Conservation (phyloP, 2,888 invertebrate species). For the Abrostola tripartita region DNA sequence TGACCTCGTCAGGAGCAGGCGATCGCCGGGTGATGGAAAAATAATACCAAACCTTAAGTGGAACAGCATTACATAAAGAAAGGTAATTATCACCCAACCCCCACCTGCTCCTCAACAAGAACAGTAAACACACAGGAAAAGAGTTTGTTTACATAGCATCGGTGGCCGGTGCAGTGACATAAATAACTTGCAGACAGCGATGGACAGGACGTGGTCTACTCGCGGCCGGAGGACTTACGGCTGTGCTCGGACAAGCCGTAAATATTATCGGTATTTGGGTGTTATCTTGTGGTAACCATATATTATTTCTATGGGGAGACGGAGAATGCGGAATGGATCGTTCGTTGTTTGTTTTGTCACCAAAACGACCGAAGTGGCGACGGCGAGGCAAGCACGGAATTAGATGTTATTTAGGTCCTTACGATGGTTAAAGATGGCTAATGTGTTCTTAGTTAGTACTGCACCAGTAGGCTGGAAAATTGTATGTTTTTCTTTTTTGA, state of each 20-base stretch:
- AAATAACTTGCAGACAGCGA: constrained; percentile 18
- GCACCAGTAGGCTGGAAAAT: no score
- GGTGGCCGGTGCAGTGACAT: constrained; percentile 4
- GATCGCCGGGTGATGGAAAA: no score
- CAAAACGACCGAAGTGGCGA: background rate
- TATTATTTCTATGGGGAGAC: background rate
- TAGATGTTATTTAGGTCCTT: no score
- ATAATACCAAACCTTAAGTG: no score
- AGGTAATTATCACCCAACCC: background rate
- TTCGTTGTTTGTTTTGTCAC: background rate
- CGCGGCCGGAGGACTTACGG: constrained; percentile 1
- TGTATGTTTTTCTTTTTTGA: no score
- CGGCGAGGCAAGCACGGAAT: background rate
- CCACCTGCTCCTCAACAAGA: background rate
- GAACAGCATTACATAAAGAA: no score
- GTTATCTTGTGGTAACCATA: background rate
- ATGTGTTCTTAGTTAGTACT: no score
- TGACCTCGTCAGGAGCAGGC: no score
- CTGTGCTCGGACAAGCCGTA: background rate
- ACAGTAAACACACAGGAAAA: background rate
- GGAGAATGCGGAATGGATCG: background rate
- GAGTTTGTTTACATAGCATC: background rate
- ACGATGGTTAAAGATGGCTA: no score
- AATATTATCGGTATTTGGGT: background rate
- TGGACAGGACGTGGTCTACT: constrained; percentile 6